phyloP scores from a whole-genome alignment of 2,113 vertebrate genomes.

The Picathartes gymnocephalus region DNA sequence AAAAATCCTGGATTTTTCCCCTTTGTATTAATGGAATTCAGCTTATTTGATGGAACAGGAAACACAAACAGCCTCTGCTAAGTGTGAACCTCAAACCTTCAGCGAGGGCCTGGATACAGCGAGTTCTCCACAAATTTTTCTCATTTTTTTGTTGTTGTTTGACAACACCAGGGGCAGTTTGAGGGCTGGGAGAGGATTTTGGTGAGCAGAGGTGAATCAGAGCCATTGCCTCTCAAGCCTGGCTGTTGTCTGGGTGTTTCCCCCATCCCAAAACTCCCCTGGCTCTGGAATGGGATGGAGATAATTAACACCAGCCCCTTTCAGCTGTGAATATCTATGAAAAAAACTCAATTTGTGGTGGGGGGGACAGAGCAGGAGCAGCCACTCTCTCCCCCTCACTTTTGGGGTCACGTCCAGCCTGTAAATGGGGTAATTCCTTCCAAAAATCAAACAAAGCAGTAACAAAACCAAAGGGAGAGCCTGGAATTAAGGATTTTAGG shows the following conservation, averaged over 20 bases:
- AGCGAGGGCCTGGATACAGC: fast-evolving
- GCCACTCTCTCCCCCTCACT: neutral
- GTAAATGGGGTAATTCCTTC: fast-evolving
- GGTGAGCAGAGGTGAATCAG: neutral
- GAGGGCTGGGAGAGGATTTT: neutral
- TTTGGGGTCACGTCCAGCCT: neutral
- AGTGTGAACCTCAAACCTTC: neutral
- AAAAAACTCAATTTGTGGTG: neutral
- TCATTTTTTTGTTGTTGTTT: neutral
- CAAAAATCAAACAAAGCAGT: neutral
- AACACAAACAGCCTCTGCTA: neutral
- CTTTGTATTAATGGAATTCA: neutral
- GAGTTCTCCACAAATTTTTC: neutral
- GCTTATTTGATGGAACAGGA: neutral
- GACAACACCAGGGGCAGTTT: neutral
- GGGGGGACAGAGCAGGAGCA: neutral
- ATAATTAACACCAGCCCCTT: neutral
- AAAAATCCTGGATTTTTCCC: neutral
- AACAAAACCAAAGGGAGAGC: neutral
- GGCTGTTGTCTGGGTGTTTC: neutral
- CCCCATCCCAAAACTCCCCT: neutral
- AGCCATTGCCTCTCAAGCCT: neutral
- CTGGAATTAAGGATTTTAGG: neutral
- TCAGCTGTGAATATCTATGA: no score
- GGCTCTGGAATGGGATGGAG: neutral